Evolutionary conservation across 2,797 vertebrate genomes (phyloP).

Genomic region (Myripristis murdjan): DNA sequence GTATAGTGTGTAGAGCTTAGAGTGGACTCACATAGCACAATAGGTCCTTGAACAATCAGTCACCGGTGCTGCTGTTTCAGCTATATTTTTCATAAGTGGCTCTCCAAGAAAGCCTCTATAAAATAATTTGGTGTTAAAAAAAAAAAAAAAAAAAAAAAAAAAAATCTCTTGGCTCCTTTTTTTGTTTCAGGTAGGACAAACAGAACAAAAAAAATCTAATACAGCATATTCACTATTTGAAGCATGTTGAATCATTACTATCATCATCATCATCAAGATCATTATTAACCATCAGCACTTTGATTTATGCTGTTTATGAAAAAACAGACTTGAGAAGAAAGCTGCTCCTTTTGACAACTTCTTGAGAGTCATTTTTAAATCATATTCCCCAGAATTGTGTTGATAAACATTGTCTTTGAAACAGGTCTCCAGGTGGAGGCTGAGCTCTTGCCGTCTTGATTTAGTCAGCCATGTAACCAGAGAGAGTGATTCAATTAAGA

Average conservation of each 20-base stretch:
- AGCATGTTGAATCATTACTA: constrained; percentile 3
- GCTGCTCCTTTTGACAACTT: not conserved
- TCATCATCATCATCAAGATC: not conserved
- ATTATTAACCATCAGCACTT: constrained; percentile 3
- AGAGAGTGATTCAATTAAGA: too few relatives aligned
- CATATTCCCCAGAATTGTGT: too few relatives aligned
- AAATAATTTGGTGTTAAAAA: not conserved
- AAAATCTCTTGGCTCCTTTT: not conserved
- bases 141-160: not conserved
- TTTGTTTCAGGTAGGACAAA: not conserved
- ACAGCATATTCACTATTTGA: not conserved
- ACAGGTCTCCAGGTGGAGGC: too few relatives aligned
- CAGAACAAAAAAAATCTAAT: too few relatives aligned
- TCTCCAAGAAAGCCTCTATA: not conserved
- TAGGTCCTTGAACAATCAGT: not conserved
- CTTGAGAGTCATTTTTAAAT: too few relatives aligned
- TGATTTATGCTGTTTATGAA: not conserved
- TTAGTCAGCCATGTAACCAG: too few relatives aligned
- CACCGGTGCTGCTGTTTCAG: constrained; percentile 25
- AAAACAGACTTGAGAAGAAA: not conserved
- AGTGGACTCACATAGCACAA: constrained; percentile 20
- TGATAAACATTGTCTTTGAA: too few relatives aligned
- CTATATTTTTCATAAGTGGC: constrained; percentile 6
- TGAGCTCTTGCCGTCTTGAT: too few relatives aligned
- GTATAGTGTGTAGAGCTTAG: constrained; percentile 47